Base-by-base conservation (phyloP, 2,888 invertebrate species). In the Philhelius pedissequus region DNA sequence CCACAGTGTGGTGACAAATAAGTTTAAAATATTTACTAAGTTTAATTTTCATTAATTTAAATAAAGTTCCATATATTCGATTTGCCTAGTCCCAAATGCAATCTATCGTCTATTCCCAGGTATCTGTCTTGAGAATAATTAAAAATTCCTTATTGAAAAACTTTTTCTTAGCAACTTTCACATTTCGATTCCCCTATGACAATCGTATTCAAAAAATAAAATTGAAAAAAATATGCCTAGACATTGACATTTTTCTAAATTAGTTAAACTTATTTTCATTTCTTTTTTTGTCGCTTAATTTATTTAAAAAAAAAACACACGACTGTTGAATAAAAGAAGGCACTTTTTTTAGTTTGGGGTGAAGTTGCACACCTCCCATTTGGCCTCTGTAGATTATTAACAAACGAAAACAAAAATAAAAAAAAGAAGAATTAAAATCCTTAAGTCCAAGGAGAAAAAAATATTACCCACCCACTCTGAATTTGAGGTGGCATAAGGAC, bases 351-450 rank as follows among this genome's bases (percentile, higher is more conserved):
- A 60, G 45, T 45, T 48, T 32, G 38, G 79, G 83, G 79, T 79
- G 74, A 83, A 79, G 64, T 83, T 66, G 66, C 79, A 70, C 74
- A 75, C 79, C 74, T 70, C 83, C 78, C 83, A 74, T n/a, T n/a
- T n/a, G n/a, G n/a, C n/a, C n/a, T n/a, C n/a, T n/a, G 83, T 69
- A 83, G 62, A 83, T 83, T 83, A 83, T 78, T 83, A 83, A 83
- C 73, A 78, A 78, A 27, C n/a, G n/a, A 27, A 43, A 27, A 40
- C 27, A 30, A 30, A 30, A 30, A 11, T 13, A 5, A 22, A 11
- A 13, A 30, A 54, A 54, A 1, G 15, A 56, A 32, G 40, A 9
- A 40, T 48, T 32, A 38, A 38, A 68, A 52, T 68, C 22, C 27
- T 68, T 54, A 52, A 52, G 52, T 50, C 68, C 52, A 68, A 38